Evolutionary conservation across 2,888 invertebrate genomes (phyloP).

Genomic region (Melolontha melolontha): DNA sequence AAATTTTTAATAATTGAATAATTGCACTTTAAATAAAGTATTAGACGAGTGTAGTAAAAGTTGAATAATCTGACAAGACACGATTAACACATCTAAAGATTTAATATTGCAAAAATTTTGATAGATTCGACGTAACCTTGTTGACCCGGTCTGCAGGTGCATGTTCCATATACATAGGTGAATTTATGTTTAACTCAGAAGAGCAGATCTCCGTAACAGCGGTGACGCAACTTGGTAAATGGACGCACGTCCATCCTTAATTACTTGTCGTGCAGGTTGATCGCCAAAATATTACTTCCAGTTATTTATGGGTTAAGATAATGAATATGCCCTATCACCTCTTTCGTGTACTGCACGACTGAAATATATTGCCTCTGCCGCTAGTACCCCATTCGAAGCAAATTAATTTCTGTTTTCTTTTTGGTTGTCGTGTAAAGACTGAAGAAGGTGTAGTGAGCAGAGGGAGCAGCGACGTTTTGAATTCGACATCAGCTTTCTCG

Average conservation of each 20-base stretch:
- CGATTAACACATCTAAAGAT: too few relatives aligned
- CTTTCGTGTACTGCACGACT: constrained; percentile 42
- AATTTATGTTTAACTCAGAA: not conserved
- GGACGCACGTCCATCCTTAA: constrained; percentile 47
- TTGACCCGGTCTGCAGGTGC: too few relatives aligned
- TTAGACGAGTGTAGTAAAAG: too few relatives aligned
- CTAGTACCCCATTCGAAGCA: constrained; percentile 28
- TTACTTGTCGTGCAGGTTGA: constrained; percentile 47
- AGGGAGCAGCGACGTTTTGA: too few relatives aligned
- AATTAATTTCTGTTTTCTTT: constrained; percentile 34
- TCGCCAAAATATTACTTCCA: constrained; percentile 49
- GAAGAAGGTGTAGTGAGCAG: not conserved
- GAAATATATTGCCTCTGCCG: constrained; percentile 42
- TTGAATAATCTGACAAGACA: too few relatives aligned
- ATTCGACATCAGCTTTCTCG: too few relatives aligned
- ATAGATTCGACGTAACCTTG: too few relatives aligned
- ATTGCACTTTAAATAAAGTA: too few relatives aligned
- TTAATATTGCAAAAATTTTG: too few relatives aligned
- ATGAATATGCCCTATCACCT: constrained; percentile 45
- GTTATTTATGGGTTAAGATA: constrained; percentile 47
- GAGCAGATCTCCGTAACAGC: not conserved
- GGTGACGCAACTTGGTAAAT: constrained; percentile 45
- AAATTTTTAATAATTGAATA: too few relatives aligned
- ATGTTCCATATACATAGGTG: too few relatives aligned
- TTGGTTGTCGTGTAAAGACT: constrained; percentile 14